These are phyloP conservation scores for Hydrophis major DNA, from an alignment of 2,797 vertebrate species.

Conservation along the genomic window DNA sequence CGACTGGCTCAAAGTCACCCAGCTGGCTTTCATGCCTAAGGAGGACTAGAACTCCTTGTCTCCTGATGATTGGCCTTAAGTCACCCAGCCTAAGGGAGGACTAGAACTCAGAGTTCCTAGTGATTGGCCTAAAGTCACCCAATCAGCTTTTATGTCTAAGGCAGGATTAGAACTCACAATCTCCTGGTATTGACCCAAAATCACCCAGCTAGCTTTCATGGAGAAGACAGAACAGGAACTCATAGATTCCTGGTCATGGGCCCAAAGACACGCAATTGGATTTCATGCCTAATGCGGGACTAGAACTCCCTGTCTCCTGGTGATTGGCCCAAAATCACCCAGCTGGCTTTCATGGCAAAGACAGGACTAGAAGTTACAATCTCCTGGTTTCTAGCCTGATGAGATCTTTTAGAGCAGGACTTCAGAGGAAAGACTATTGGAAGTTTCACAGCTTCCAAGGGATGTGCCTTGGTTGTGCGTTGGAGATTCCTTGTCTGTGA, in stretches of 20 bases:
- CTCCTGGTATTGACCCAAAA: background rate
- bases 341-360: no score
- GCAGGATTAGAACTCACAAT: no score
- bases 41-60: no score
- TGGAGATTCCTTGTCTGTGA: background rate
- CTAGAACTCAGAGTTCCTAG: no score
- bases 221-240: background rate
- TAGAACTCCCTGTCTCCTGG: no score
- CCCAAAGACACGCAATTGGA: no score
- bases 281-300: no score
- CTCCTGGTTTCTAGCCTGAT: background rate
- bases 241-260: background rate
- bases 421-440: background rate
- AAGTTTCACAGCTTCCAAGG: background rate
- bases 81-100: no score
- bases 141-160: no score
- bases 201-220: background rate
- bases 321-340: no score
- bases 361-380: background rate
- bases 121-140: no score
- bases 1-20: background rate
- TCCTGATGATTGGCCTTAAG: no score
- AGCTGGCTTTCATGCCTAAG: background rate
- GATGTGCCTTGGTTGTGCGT: background rate
- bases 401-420: background rate